Conservation (phyloP, 2,888 invertebrate genomes). For the Sinodicranocentrus sp. region DNA sequence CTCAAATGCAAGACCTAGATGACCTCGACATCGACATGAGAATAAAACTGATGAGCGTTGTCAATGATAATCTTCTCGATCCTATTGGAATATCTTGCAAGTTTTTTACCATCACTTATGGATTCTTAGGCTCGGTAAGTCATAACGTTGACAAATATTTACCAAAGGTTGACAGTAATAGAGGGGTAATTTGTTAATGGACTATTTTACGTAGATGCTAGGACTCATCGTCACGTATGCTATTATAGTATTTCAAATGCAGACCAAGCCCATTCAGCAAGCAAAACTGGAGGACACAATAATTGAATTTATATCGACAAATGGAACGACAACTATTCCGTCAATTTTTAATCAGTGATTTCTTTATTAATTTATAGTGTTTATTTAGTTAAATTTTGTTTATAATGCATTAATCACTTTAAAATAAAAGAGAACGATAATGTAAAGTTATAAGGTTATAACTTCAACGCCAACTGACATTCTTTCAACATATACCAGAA, state of each 20-base stretch:
- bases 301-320: background rate
- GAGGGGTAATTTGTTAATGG: background rate
- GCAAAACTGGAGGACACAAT: background rate
- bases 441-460: no score
- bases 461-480: no score
- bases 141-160: background rate
- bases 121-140: conserved; percentile 2
- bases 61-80: conserved; percentile 7
- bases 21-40: conserved; percentile 27
- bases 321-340: background rate
- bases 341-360: background rate
- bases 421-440: background rate
- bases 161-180: background rate
- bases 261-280: background rate
- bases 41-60: background rate
- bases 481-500: no score
- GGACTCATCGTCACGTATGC: conserved; percentile 25
- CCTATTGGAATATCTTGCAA: background rate
- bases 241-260: conserved; percentile 11
- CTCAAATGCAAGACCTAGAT: conserved; percentile 47
- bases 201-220: background rate
- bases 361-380: background rate
- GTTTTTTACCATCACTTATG: background rate
- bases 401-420: no score
- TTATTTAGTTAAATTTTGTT: background rate